Percentiles rank a stretch among this genome's conserved stretches.
phyloP scores from a whole-genome alignment of 2,888 invertebrate genomes.

The Alentia gelatinosa region DNA sequence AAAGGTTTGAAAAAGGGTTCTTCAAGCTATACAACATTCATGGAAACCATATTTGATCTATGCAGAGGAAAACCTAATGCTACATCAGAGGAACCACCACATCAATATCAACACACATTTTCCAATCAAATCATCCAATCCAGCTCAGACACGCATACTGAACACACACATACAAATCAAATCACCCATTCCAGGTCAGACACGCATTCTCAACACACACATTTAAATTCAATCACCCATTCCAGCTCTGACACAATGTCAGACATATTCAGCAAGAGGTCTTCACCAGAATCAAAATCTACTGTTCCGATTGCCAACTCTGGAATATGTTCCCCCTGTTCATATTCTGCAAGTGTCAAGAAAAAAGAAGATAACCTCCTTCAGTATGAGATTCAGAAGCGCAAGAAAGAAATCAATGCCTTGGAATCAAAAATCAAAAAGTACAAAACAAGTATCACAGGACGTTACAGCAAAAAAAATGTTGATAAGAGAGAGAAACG shows the following conservation, averaged over 20 bases:
- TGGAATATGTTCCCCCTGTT: too few relatives aligned
- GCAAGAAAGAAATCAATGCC: background rate
- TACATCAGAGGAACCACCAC: too few relatives aligned
- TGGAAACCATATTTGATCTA: background rate
- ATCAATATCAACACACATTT: background rate
- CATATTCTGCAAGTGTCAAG: too few relatives aligned
- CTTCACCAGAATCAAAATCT: background rate
- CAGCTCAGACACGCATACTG: background rate
- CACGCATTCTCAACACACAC: background rate
- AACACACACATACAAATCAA: background rate
- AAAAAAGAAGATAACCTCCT: background rate
- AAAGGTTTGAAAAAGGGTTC: background rate
- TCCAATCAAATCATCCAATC: background rate
- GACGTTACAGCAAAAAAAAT: constrained; percentile 17
- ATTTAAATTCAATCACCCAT: background rate
- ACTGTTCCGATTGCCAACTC: background rate
- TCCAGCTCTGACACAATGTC: background rate
- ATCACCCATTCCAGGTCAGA: background rate
- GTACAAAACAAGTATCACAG: background rate
- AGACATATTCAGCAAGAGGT: background rate
- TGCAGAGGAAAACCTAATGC: background rate
- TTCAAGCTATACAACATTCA: background rate
- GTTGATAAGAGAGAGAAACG: background rate
- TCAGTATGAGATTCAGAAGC: background rate
- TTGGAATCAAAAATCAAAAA: background rate